phyloP scores from a whole-genome alignment of 2,113 vertebrate species.

The Ochotona princeps region DNA sequence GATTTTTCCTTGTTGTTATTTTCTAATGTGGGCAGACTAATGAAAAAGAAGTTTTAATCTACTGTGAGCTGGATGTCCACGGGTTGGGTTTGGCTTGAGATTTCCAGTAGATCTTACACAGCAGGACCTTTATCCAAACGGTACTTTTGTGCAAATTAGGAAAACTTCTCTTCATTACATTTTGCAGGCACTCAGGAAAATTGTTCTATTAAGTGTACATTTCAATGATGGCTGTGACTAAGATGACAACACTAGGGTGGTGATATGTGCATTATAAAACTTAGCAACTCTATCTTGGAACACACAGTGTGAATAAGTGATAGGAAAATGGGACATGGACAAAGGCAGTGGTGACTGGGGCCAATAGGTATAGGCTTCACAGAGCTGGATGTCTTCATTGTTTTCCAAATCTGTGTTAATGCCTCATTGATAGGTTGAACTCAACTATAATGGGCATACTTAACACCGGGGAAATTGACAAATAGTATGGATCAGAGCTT shows the following conservation, averaged over 20 bases:
- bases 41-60: background rate
- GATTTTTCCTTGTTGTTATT: constrained; percentile 6
- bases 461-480: background rate
- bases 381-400: background rate
- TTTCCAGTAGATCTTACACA: background rate
- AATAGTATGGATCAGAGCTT: background rate
- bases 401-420: background rate
- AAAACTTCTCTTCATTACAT: background rate
- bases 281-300: background rate
- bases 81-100: background rate
- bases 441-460: background rate
- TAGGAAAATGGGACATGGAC: background rate
- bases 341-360: background rate
- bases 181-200: background rate
- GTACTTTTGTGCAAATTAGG: background rate
- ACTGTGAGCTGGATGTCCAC: background rate
- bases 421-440: background rate
- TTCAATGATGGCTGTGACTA: background rate
- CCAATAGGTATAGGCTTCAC: background rate
- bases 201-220: background rate
- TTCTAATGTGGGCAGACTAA: constrained; percentile 15
- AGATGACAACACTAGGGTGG: background rate
- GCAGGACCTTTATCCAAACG: background rate
- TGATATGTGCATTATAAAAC: background rate
- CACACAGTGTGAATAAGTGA: background rate